Evolutionary conservation across 2,888 invertebrate genomes (phyloP), one percentile per base, ranked within the genome.

Genomic region (Callimorpha dominula): DNA sequence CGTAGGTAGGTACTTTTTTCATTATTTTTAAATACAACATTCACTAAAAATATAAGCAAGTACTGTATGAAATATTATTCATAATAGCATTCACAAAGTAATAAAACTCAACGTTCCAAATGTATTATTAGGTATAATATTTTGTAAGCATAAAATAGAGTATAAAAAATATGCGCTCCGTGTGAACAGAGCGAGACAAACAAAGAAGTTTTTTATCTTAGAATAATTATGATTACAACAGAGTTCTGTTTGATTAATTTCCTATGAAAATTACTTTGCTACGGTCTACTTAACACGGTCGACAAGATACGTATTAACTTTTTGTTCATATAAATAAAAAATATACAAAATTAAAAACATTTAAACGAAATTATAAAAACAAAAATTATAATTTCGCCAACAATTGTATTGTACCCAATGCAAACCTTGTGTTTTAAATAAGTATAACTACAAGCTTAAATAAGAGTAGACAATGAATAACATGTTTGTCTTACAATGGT

Each of bases 231-330:
- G 77, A 82, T 82, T 78, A 79, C 81, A 81, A 78, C 43, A 75
- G 70, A 85, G 85, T 85, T 84, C 80, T 81, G 76, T 81, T 77
- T 85, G 84, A 84, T 83, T 85, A 81, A 81, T 85, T 84, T 82
- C 68, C 70, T 79, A 79, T 75, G 76, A 79, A 82, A 79, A 82
- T 85, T 79, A 80, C 79, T 74, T 76, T 73, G 75, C 74, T 75
- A 76, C 73, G 81, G 78, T 85, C 84, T 83, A 85, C 70, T 79
- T 81, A 77, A 50, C 73, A 72, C 65, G 43, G 42, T 60, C 12
- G 42, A 79, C 54, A 76, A 75, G 69, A 50, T 69, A 46, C 66
- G 17, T 68, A 31, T 60, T 60, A 60, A 60, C 14, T 60, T 60
- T 60, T 12, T 31, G 31, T 57, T 20, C 5, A 20, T 57, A 57